Evolutionary conservation across 2,113 vertebrate species (phyloP).

Genomic region (Macaca nemestrina): DNA sequence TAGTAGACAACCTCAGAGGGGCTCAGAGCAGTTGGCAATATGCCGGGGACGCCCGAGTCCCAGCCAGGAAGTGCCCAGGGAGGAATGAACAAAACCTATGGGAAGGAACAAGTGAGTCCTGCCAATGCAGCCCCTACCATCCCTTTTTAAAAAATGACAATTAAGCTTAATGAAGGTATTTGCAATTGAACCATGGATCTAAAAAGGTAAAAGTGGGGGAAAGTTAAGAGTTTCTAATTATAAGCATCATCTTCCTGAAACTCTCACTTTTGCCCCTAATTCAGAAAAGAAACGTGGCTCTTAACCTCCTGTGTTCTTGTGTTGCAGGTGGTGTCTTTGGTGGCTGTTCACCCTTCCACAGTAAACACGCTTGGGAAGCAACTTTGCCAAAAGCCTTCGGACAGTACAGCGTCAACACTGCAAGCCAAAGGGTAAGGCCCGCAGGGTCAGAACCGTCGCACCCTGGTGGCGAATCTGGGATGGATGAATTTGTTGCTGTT

Average conservation of each 20-base stretch:
- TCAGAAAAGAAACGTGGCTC: neutral
- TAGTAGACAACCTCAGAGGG: neutral
- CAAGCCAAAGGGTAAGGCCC: constrained; percentile 93
- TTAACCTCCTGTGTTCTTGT: constrained; percentile 30
- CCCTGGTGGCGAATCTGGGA: neutral
- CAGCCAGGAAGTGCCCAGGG: neutral
- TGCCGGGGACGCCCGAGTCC: too few species aligned
- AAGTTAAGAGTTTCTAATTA: neutral
- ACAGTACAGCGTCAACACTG: constrained; percentile 95
- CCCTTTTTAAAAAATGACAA: too few species aligned
- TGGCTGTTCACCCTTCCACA: constrained; percentile 93
- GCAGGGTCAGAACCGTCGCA: neutral
- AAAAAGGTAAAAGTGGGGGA: too few species aligned
- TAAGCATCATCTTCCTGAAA: neutral
- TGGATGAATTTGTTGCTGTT: neutral
- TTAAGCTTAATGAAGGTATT: neutral
- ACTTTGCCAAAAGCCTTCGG: constrained; percentile 97
- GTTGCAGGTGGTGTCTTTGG: constrained; percentile 92
- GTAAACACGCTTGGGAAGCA: constrained; percentile 92
- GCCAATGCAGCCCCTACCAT: too few species aligned
- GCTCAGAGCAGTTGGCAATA: too few species aligned
- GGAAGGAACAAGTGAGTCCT: neutral
- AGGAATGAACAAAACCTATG: neutral
- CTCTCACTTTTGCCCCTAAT: neutral
- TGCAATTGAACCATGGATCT: too few species aligned